Percentiles rank a stretch among this genome's conserved stretches.
Conservation (phyloP, 2,113 vertebrate species). For the Oncorhynchus nerka region DNA sequence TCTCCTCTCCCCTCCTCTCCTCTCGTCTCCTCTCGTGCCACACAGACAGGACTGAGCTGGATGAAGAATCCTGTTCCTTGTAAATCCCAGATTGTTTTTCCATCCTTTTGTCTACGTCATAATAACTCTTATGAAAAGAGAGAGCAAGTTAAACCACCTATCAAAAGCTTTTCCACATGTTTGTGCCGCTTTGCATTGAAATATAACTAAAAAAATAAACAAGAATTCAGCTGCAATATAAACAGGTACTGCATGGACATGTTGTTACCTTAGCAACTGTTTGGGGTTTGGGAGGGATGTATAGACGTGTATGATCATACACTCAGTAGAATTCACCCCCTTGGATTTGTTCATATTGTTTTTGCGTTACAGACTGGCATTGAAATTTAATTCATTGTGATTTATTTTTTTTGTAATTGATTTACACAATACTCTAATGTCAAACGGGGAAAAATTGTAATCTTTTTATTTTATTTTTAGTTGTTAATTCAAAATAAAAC, state of each 20-base stretch:
- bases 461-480: too few species aligned
- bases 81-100: conserved; percentile 60
- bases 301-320: conserved; percentile 31
- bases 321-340: too few species aligned
- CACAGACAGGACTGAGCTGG: conserved; percentile 28
- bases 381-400: too few species aligned
- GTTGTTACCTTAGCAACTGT: not conserved
- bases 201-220: conserved; percentile 49
- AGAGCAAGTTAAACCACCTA: conserved; percentile 56
- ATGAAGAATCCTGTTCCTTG: conserved; percentile 24
- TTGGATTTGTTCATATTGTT: too few species aligned
- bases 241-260: conserved; percentile 59
- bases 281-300: not conserved
- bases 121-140: too few species aligned
- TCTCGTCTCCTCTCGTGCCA: not conserved
- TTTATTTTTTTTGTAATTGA: too few species aligned
- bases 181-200: conserved; percentile 69
- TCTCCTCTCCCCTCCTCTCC: fast-evolving
- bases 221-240: conserved; percentile 45
- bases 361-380: too few species aligned
- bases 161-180: conserved; percentile 66
- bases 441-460: too few species aligned
- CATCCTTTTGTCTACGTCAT: conserved; percentile 32
- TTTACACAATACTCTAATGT: too few species aligned
- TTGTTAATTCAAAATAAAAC: too few species aligned